phyloP scores from a whole-genome alignment of 2,888 invertebrate genomes.

The Plusia festucae region DNA sequence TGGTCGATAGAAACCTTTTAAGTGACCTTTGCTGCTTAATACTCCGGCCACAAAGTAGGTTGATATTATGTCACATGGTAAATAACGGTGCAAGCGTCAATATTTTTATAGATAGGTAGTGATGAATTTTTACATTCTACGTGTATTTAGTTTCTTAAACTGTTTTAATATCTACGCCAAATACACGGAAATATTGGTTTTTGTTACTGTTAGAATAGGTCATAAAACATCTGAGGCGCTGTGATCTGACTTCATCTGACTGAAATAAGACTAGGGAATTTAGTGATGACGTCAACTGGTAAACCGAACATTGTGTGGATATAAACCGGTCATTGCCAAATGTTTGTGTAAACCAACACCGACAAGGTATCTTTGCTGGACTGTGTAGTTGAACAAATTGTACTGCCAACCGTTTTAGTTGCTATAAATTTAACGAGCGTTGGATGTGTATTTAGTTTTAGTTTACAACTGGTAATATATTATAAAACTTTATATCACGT shows the following conservation, averaged over 20 bases:
- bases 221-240: conserved; percentile 52
- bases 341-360: conserved; percentile 59
- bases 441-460: conserved; percentile 33
- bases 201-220: conserved; percentile 38
- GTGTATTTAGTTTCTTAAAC: background rate
- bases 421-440: conserved; percentile 46
- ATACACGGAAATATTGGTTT: conserved; percentile 18
- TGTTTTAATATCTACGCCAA: too few species aligned
- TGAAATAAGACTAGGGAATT: conserved; percentile 58
- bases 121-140: background rate
- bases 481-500: conserved; percentile 1
- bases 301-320: conserved; percentile 57
- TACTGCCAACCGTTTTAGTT: conserved; percentile 44
- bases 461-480: background rate
- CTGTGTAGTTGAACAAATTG: conserved; percentile 40
- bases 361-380: conserved; percentile 37
- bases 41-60: conserved; percentile 11
- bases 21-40: conserved; percentile 22
- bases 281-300: conserved; percentile 58
- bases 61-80: background rate
- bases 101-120: too few species aligned
- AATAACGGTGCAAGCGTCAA: background rate
- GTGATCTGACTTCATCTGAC: conserved; percentile 56
- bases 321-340: conserved; percentile 60
- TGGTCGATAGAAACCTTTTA: conserved; percentile 29